Evolutionary conservation across 2,888 invertebrate species (phyloP).

Genomic region (Yponomeuta evonymella): DNA sequence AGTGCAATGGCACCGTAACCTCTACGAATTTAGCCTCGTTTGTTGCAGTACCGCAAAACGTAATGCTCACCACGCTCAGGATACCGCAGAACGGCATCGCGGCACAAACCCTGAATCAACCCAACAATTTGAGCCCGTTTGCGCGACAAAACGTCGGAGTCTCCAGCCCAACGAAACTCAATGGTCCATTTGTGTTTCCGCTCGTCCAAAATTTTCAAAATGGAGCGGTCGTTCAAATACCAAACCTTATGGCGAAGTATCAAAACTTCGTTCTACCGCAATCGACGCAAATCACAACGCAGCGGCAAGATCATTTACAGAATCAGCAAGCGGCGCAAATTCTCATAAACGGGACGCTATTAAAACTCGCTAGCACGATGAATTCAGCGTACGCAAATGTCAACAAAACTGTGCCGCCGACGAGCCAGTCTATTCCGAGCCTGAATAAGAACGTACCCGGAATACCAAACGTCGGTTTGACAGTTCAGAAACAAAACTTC

Average conservation of each 20-base stretch:
- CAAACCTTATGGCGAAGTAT: slow-evolving; percentile 76
- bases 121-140: slow-evolving; percentile 55
- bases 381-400: slow-evolving; percentile 50
- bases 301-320: slow-evolving; percentile 52
- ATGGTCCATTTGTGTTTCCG: slow-evolving; percentile 76
- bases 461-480: slow-evolving; percentile 63
- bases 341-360: slow-evolving; percentile 68
- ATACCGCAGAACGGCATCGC: slow-evolving; percentile 71
- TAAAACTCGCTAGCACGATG: slow-evolving; percentile 64
- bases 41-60: slow-evolving; percentile 70
- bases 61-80: slow-evolving; percentile 75
- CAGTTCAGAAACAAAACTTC: slow-evolving; percentile 68
- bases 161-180: slow-evolving; percentile 65
- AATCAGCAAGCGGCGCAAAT: slow-evolving; percentile 66
- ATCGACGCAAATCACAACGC: slow-evolving; percentile 32
- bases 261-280: slow-evolving; percentile 71
- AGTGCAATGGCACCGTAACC: slow-evolving; percentile 54
- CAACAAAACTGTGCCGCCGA: slow-evolving; percentile 50
- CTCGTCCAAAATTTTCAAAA: slow-evolving; percentile 75
- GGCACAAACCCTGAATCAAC: slow-evolving; percentile 52
- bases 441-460: slow-evolving; percentile 67
- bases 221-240: slow-evolving; percentile 77
- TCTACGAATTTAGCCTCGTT: slow-evolving; percentile 63
- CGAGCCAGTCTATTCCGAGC: slow-evolving; percentile 55
- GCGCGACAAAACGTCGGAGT: slow-evolving; percentile 61